Evolutionary conservation across 2,797 vertebrate species (phyloP).

Genomic region (Tiaroga cobitis): DNA sequence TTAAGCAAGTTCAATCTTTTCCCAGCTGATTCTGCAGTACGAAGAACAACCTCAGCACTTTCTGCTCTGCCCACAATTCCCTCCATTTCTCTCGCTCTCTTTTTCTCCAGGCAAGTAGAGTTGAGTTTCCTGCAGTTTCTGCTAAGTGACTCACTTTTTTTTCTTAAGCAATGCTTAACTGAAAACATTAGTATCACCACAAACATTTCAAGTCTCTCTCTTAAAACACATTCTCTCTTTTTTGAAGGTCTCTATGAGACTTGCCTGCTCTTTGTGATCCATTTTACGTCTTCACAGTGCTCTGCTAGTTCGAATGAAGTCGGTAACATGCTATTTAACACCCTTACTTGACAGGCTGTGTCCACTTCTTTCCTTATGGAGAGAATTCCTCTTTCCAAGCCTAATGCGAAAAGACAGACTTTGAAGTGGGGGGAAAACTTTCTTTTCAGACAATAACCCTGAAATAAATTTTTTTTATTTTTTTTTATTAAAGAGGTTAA

Average conservation of each 20-base stretch:
- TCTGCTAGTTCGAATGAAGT: background rate
- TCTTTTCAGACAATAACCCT: background rate
- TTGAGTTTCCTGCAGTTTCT: constrained; percentile 68
- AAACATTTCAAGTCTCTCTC: constrained; percentile 31
- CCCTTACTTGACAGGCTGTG: background rate
- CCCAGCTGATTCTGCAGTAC: constrained; percentile 76
- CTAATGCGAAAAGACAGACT: background rate
- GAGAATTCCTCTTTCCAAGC: background rate
- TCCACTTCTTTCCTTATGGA: background rate
- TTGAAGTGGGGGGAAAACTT: background rate
- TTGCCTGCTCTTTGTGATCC: background rate
- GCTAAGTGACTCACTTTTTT: constrained; percentile 70
- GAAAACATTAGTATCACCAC: constrained; percentile 64
- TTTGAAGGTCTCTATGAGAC: background rate
- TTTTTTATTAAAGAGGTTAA: background rate
- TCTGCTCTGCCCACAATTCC: constrained; percentile 61
- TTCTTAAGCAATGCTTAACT: constrained; percentile 64
- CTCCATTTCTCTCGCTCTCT: constrained; percentile 23
- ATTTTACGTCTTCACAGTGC: background rate
- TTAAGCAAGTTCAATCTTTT: constrained; percentile 44
- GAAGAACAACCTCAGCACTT: constrained; percentile 74
- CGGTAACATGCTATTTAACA: constrained; percentile 27
- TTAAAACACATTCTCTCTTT: background rate
- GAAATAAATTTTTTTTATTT: background rate
- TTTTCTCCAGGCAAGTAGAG: constrained; percentile 43